These are phyloP conservation scores for Holotrichia oblita DNA, from an alignment of 1,140 invertebrate species.

Conservation along the genomic window DNA sequence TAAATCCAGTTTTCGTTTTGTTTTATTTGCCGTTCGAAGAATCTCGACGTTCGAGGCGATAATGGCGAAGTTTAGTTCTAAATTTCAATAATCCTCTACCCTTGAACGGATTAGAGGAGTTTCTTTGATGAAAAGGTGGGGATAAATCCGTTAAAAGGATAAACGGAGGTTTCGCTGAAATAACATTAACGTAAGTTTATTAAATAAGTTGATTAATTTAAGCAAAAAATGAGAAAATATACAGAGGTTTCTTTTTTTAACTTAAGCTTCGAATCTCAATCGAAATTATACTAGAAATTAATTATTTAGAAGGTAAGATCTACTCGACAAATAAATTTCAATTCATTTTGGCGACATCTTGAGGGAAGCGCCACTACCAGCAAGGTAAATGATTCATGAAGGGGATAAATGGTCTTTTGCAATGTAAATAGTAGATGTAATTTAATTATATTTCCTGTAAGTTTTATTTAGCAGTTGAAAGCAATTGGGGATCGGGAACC, in stretches of 20 bases:
- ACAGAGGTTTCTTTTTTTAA: background rate
- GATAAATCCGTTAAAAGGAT: background rate
- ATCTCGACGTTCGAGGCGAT: background rate
- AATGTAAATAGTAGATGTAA: too few relatives aligned
- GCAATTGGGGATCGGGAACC: too few relatives aligned
- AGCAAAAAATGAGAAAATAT: background rate
- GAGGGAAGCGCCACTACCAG: too few relatives aligned
- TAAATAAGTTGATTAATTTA: background rate
- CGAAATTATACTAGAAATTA: too few relatives aligned
- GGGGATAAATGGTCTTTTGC: too few relatives aligned
- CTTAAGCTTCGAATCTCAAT: background rate
- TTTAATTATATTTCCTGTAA: too few relatives aligned
- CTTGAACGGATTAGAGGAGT: background rate
- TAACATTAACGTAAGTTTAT: background rate
- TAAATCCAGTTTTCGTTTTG: background rate
- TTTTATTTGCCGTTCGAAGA: too few relatives aligned
- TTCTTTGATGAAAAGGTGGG: background rate
- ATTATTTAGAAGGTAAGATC: too few relatives aligned
- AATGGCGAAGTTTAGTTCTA: background rate
- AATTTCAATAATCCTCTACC: conserved; percentile 4
- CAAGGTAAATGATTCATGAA: too few relatives aligned
- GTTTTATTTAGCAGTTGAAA: too few relatives aligned
- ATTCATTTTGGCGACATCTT: too few relatives aligned
- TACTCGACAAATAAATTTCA: too few relatives aligned
- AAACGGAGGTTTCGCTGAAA: background rate